A percentile compares a stretch with the other conserved stretches of the same genome.
Conservation (phyloP, 1,140 invertebrate species). For the Samia ricini region DNA sequence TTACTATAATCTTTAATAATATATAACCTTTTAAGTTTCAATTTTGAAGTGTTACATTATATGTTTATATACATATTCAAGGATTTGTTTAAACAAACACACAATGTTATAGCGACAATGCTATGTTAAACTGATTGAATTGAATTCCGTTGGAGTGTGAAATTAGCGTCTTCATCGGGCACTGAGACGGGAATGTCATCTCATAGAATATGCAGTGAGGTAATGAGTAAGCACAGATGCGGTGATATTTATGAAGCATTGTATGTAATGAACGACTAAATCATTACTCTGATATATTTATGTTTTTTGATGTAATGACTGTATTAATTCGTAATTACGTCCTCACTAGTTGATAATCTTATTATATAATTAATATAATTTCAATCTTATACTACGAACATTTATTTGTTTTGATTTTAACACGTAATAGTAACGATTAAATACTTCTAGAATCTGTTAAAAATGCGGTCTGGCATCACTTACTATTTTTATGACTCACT, state of each 20-base stretch:
- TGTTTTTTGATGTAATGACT: background rate
- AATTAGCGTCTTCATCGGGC: conserved; percentile 36
- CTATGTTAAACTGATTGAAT: conserved; percentile 37
- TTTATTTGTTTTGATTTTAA: no score
- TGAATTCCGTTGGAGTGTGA: conserved; percentile 39
- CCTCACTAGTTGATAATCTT: no score
- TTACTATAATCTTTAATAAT: no score
- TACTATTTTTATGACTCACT: no score
- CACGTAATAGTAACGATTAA: no score
- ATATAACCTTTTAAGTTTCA: no score
- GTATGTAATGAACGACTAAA: background rate
- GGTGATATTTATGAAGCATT: background rate
- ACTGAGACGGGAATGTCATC: conserved; percentile 18
- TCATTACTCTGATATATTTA: background rate
- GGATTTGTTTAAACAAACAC: background rate
- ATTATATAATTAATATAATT: no score
- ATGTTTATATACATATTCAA: background rate
- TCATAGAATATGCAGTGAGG: conserved; percentile 29
- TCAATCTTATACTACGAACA: no score
- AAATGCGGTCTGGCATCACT: no score
- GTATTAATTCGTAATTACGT: no score
- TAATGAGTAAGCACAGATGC: conserved; percentile 6
- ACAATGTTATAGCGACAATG: background rate
- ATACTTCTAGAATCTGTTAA: no score
- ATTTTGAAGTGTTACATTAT: no score